Evolutionary conservation across 2,797 vertebrate species (phyloP).

Genomic region (Phalloptychus januarius): DNA sequence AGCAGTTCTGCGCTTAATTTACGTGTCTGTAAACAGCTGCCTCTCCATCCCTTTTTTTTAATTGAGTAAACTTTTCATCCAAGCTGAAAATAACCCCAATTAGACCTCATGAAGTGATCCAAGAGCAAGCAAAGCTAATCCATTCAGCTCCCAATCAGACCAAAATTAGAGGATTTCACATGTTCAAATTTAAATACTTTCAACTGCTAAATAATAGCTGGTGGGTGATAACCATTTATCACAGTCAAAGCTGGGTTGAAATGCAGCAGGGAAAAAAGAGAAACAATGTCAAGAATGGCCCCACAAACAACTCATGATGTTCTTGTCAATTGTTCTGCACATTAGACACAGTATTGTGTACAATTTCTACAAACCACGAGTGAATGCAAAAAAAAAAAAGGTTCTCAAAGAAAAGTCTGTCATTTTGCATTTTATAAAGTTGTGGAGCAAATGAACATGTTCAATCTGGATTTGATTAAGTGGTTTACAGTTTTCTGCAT

Average conservation of each 20-base stretch:
- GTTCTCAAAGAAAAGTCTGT: background rate
- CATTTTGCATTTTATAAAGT: conserved; percentile 5
- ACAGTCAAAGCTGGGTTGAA: background rate
- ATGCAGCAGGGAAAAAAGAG: background rate
- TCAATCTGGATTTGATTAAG: background rate
- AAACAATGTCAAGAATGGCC: conserved; percentile 28
- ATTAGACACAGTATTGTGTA: conserved; percentile 30
- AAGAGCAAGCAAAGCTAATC: conserved; percentile 45
- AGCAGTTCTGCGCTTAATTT: conserved; percentile 27
- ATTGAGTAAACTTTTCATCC: conserved; percentile 15
- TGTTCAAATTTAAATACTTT: conserved; percentile 45
- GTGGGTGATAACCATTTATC: conserved; percentile 13
- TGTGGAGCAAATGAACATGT: background rate
- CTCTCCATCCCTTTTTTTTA: conserved; percentile 3
- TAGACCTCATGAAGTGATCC: conserved; percentile 26
- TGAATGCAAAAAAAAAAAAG: conserved; percentile 21
- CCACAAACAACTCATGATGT: conserved; percentile 53
- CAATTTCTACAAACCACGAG: conserved; percentile 19
- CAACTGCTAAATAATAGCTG: conserved; percentile 43
- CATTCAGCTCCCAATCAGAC: conserved; percentile 23
- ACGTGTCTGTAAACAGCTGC: conserved; percentile 6
- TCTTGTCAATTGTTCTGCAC: conserved; percentile 25
- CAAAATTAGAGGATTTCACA: conserved; percentile 44
- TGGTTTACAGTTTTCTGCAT: background rate
- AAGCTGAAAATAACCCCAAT: conserved; percentile 36